Conservation (phyloP, 2,888 invertebrate genomes). For the Sinohyriopsis cumingii region DNA sequence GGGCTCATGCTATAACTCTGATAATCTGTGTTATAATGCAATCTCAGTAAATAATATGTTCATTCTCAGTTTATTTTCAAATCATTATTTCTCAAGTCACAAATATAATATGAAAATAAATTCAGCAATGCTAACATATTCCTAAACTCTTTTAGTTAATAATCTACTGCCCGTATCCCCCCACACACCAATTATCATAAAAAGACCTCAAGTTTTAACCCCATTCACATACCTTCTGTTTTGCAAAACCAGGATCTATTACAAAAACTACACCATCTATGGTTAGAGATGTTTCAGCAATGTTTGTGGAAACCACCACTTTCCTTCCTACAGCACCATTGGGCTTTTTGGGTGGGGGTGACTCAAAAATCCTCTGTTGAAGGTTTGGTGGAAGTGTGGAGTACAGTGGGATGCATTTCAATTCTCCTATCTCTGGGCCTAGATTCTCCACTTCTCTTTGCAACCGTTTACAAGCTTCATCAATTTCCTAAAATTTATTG, state of each 20-base stretch:
- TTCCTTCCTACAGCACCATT: slow-evolving; percentile 92
- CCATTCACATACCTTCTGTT: slow-evolving; percentile 85
- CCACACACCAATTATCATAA: too few relatives aligned
- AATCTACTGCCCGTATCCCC: too few relatives aligned
- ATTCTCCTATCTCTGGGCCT: slow-evolving; percentile 95
- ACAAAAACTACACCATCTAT: slow-evolving; percentile 99
- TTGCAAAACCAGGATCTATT: slow-evolving; percentile 99
- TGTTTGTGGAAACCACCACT: slow-evolving; percentile 98
- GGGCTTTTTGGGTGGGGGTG: slow-evolving; percentile 91
- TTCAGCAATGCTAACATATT: too few relatives aligned
- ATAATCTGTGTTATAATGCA: too few relatives aligned
- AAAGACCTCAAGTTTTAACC: too few relatives aligned
- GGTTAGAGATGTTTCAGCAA: slow-evolving; percentile 98
- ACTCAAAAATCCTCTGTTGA: slow-evolving; percentile 97
- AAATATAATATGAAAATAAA: too few relatives aligned
- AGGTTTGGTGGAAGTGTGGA: slow-evolving; percentile 97
- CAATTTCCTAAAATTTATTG: slow-evolving; percentile 82
- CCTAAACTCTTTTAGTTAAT: too few relatives aligned
- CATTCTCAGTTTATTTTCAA: too few relatives aligned
- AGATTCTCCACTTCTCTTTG: slow-evolving; percentile 96
- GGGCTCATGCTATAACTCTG: too few relatives aligned
- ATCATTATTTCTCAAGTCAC: too few relatives aligned
- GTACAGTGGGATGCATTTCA: slow-evolving; percentile 98
- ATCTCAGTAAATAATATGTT: too few relatives aligned
- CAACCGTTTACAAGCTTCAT: slow-evolving; percentile 98